These are phyloP conservation scores for Variabilichromis moorii DNA, from an alignment of 2,113 vertebrate species.

Conservation along the genomic window DNA sequence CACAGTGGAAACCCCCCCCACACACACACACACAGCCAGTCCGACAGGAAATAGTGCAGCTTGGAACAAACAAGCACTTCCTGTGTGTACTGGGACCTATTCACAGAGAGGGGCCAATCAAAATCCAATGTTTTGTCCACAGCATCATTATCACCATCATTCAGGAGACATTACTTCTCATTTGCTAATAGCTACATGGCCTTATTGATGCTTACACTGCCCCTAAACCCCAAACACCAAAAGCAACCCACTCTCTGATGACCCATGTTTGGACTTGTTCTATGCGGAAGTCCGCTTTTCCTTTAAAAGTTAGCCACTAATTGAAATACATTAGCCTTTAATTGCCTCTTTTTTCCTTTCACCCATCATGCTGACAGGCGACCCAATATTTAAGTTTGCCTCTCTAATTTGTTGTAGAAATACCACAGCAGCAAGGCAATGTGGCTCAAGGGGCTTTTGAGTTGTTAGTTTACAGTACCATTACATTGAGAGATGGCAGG, in stretches of 20 bases:
- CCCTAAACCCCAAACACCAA: not conserved
- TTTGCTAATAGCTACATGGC: conserved; percentile 82
- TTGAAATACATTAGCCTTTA: conserved; percentile 86
- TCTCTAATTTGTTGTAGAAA: conserved; percentile 70
- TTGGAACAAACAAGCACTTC: conserved; percentile 81
- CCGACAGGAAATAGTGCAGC: conserved; percentile 61
- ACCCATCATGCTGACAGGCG: conserved; percentile 88
- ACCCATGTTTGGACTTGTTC: conserved; percentile 36
- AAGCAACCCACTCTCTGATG: conserved; percentile 1
- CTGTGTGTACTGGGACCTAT: conserved; percentile 56
- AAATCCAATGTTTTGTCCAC: conserved; percentile 68
- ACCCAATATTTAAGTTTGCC: conserved; percentile 81
- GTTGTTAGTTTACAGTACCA: conserved; percentile 63
- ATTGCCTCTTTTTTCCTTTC: conserved; percentile 82
- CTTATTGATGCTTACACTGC: conserved; percentile 67
- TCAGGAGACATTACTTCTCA: conserved; percentile 75
- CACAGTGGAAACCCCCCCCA: conserved; percentile 44
- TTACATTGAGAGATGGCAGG: conserved; percentile 63
- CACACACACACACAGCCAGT: conserved; percentile 64
- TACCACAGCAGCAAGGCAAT: conserved; percentile 47
- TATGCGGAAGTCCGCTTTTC: conserved; percentile 48
- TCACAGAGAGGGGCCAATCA: conserved; percentile 70
- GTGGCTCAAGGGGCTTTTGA: conserved; percentile 49
- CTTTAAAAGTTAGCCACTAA: conserved; percentile 71
- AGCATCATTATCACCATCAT: conserved; percentile 64